phyloP scores from a whole-genome alignment of 1,140 invertebrate genomes.

The Drosophila pruinosa region DNA sequence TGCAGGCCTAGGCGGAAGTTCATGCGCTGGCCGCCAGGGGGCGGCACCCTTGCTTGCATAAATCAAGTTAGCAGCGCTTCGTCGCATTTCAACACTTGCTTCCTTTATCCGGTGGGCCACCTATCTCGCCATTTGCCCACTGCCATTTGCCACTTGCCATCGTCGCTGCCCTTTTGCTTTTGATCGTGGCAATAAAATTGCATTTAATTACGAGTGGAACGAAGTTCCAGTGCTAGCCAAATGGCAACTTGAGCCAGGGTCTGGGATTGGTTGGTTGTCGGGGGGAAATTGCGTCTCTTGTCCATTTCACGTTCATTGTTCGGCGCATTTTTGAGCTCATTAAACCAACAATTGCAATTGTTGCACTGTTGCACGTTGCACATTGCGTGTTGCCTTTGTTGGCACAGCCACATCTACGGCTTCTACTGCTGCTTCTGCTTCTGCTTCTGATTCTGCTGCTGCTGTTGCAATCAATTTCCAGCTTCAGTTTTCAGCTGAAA shows the following conservation, averaged over 20 bases:
- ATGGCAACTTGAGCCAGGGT: neutral
- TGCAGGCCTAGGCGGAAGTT: slow-evolving; percentile 46
- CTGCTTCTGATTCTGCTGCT: slow-evolving; percentile 9
- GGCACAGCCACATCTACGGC: too few relatives aligned
- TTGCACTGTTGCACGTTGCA: slow-evolving; percentile 40
- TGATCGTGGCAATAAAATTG: slow-evolving; percentile 79
- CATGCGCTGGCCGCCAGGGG: slow-evolving; percentile 34
- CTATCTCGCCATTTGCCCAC: slow-evolving; percentile 34
- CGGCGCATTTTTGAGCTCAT: slow-evolving; percentile 76
- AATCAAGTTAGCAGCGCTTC: slow-evolving; percentile 70
- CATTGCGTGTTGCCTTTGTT: slow-evolving; percentile 61
- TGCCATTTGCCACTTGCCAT: slow-evolving; percentile 13
- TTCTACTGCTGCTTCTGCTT: slow-evolving; percentile 10
- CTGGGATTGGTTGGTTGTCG: neutral
- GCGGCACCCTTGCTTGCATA: slow-evolving; percentile 50
- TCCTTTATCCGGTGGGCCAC: slow-evolving; percentile 41
- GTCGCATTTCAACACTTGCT: slow-evolving; percentile 63
- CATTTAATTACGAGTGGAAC: slow-evolving; percentile 65
- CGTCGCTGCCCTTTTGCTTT: slow-evolving; percentile 43
- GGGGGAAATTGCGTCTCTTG: slow-evolving; percentile 47
- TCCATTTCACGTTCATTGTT: slow-evolving; percentile 56
- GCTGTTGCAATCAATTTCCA: slow-evolving; percentile 73
- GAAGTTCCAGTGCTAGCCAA: slow-evolving; percentile 16
- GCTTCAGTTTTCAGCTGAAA: slow-evolving; percentile 62
- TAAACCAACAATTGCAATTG: slow-evolving; percentile 72